Conservation (phyloP, 1,140 invertebrate genomes). For the Acromyrmex echinatior region DNA sequence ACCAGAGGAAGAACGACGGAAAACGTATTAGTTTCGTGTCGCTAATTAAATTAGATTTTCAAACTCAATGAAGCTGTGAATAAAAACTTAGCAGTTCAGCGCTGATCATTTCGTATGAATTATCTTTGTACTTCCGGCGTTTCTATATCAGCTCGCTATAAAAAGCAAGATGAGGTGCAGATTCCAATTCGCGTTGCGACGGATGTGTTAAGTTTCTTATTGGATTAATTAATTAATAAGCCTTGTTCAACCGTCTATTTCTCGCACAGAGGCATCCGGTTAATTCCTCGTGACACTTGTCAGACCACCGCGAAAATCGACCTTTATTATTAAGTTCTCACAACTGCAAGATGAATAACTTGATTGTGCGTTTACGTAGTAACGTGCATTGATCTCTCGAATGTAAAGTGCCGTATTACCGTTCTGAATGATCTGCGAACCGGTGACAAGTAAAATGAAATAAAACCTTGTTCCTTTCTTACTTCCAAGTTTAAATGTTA, state of each 20-base stretch:
- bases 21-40: slow-evolving; percentile 1
- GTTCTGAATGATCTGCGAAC: slow-evolving; percentile 39
- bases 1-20: background rate
- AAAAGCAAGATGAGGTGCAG: slow-evolving; percentile 51
- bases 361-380: slow-evolving; percentile 29
- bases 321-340: slow-evolving; percentile 55
- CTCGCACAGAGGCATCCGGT: slow-evolving; percentile 35
- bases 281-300: slow-evolving; percentile 59
- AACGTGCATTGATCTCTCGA: slow-evolving; percentile 28
- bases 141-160: slow-evolving; percentile 39
- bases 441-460: slow-evolving; percentile 25
- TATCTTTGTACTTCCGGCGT: slow-evolving; percentile 42
- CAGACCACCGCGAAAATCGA: slow-evolving; percentile 28
- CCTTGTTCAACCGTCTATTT: slow-evolving; percentile 38
- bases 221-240: slow-evolving; percentile 60
- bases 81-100: slow-evolving; percentile 11
- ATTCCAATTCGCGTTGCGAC: slow-evolving; percentile 11
- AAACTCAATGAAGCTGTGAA: slow-evolving; percentile 29
- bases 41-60: slow-evolving; percentile 5
- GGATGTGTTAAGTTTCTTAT: slow-evolving; percentile 64
- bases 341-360: slow-evolving; percentile 45
- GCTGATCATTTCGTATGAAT: slow-evolving; percentile 21
- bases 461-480: slow-evolving; percentile 4
- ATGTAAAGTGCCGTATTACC: slow-evolving; percentile 13
- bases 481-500: background rate